Evolutionary conservation across 2,888 invertebrate genomes (phyloP).

Genomic region (Holacanthella duospinosa): DNA sequence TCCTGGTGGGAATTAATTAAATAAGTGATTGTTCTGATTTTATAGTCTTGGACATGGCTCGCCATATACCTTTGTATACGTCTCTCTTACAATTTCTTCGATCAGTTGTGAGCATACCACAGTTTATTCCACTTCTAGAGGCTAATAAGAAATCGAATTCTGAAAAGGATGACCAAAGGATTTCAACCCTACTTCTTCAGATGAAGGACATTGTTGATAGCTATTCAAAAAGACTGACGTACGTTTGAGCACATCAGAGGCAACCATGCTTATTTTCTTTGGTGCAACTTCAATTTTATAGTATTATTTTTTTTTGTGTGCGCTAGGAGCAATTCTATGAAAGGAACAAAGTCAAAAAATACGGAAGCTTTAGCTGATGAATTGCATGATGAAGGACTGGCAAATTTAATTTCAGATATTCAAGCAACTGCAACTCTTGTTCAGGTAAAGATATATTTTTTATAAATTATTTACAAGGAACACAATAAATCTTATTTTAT

Average conservation of each 20-base stretch:
- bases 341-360: constrained; percentile 38
- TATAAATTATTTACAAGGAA: too few relatives aligned
- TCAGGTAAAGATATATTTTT: constrained; percentile 40
- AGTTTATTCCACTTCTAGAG: constrained; percentile 52
- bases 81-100: constrained; percentile 71
- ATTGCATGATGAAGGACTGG: constrained; percentile 77
- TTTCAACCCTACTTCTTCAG: constrained; percentile 66
- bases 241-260: constrained; percentile 38
- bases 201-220: constrained; percentile 89
- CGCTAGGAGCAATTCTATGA: constrained; percentile 17
- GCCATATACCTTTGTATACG: constrained; percentile 85
- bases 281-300: not conserved
- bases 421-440: constrained; percentile 53
- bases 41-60: constrained; percentile 87
- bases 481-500: too few relatives aligned
- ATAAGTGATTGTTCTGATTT: constrained; percentile 11
- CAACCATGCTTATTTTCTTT: not conserved
- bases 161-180: constrained; percentile 49
- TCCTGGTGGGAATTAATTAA: not conserved
- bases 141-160: constrained; percentile 24
- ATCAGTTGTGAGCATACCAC: constrained; percentile 57
- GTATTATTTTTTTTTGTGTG: not conserved
- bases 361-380: constrained; percentile 47
- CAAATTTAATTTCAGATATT: constrained; percentile 79
- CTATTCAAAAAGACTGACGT: constrained; percentile 75